Base-by-base conservation (phyloP, 2,888 invertebrate species). In the Caenorhabditis angaria region DNA sequence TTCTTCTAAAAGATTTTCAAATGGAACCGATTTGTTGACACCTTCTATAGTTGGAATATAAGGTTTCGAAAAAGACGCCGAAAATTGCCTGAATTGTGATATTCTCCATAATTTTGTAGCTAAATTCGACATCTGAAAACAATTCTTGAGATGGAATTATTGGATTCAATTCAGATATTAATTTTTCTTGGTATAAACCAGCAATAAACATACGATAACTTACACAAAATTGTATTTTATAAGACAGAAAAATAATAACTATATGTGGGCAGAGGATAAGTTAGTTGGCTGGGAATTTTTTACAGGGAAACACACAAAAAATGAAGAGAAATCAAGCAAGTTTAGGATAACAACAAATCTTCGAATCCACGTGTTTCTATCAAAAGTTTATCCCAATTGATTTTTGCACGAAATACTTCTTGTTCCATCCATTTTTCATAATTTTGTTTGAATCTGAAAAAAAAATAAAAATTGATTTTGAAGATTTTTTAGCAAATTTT, bases 391-490 rank as follows among this genome's bases (percentile, higher is more conserved):
- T 91, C 91, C 91, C 91, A 91, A 83, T 91, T 90, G 55, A 91
- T 89, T 50, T 89, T 69, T 6, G 70, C 27, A 87, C 93, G 93
- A 88, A 93, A 96, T 25, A 99, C 97, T 90, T 99, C 97, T 88
- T 94, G 93, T 83, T 97, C 93, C 66, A 99, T 90, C 99, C 99
- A 99, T 22, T 93, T 88, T 87, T 94, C 93, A 89, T 99, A 99
- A 78, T 90, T 89, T 59, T 86, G 82, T 77, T 88, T 89, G 73
- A 87, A 84, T 28, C 75, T 69, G 12, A 47, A 76, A 61, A 28
- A 77, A 89, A 54, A 65, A 88, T 10, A 12, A 48, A 10, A 4
- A 20, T 22, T 24, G 50, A 18, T 8, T 24, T 50, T 8, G 50
- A 18, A 18, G 22, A 24, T 50, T 10, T 56, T 56, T 4, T 20